Evolutionary conservation across 2,113 vertebrate genomes (phyloP), one percentile per base, ranked within the genome.

Genomic region (Brienomyrus longianalis): DNA sequence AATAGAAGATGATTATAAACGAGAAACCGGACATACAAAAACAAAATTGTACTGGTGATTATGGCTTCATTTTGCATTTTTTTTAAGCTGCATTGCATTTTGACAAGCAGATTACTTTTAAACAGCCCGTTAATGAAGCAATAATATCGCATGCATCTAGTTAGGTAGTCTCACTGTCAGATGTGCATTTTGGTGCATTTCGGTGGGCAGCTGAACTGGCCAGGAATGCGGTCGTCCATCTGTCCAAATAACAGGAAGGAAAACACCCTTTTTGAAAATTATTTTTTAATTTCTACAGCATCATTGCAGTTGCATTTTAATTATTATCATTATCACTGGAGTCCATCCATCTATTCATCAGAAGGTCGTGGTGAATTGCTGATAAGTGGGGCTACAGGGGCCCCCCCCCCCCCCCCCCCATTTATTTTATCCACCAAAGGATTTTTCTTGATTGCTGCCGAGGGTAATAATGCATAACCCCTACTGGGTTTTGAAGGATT

Each of bases 71-170:
- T 51, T 27, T 85, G 19, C 83, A 0, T 23, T 47, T 45, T n/a
- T 9, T 39, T 39, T 39, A 2, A 39, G 21, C 83, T 11, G 45
- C 48, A 51, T 15, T 86, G 45, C 48, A 51, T 51, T 86, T n/a
- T 86, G 83, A 86, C 83, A 87, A 56, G 48, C 23, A 62, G 56
- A 47, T 87, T 88, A 47, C 43, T 48, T 88, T 47, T 51, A 85
- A 51, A 51, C 83, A 85, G 43, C 23, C 21, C 23, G 13, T 13
- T 86, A 50, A 86, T 43, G 74, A 35, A 43, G 74, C 35, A 43
- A 17, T 80, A 80, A 39, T 39, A 80, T 80, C 5, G 10, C 31
- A 39, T 2, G 74, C 35, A 39, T 39, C n/a, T 11, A 70, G 27
- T 70, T 70, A 70, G n/a, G 27, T 11, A 70, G 27, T 70, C 59